Conservation (phyloP, 37 sponge, comb jelly and placozoan species). For the Ephydatia muelleri region DNA sequence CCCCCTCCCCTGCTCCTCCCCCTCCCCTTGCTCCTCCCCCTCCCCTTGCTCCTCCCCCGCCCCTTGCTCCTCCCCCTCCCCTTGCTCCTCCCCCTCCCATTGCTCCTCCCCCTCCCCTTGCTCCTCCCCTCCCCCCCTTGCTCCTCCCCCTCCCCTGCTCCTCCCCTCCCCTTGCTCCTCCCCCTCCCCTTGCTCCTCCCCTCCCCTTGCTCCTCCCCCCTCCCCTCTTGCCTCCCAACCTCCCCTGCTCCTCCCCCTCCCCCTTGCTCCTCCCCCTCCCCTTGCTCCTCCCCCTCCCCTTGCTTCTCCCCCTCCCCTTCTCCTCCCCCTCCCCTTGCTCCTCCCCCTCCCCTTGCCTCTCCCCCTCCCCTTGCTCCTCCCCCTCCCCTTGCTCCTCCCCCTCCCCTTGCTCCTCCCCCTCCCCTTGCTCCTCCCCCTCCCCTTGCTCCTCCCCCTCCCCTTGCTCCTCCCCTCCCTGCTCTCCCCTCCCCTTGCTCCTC, state of each 20-base stretch:
- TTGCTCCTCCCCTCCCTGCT: too few species aligned
- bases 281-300: neutral
- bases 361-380: slow-evolving; percentile 4
- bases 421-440: neutral
- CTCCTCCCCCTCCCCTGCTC: neutral
- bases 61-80: neutral
- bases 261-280: slow-evolving; percentile 5
- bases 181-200: too few species aligned
- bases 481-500: slow-evolving; percentile 1
- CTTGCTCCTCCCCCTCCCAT: neutral
- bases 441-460: neutral
- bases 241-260: neutral
- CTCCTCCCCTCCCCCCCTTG: neutral
- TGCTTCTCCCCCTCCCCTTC: neutral
- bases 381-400: neutral
- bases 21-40: neutral
- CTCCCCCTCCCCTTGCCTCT: neutral
- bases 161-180: slow-evolving; percentile 4
- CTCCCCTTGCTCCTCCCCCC: slow-evolving; percentile 5
- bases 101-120: neutral
- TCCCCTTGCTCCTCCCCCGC: neutral
- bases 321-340: neutral
- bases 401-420: neutral
- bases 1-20: neutral
- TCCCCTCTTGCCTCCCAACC: neutral